A percentile compares a stretch with the other conserved stretches of the same genome.
phyloP scores from a whole-genome alignment of 2,797 vertebrate genomes.

The Lemur catta region DNA sequence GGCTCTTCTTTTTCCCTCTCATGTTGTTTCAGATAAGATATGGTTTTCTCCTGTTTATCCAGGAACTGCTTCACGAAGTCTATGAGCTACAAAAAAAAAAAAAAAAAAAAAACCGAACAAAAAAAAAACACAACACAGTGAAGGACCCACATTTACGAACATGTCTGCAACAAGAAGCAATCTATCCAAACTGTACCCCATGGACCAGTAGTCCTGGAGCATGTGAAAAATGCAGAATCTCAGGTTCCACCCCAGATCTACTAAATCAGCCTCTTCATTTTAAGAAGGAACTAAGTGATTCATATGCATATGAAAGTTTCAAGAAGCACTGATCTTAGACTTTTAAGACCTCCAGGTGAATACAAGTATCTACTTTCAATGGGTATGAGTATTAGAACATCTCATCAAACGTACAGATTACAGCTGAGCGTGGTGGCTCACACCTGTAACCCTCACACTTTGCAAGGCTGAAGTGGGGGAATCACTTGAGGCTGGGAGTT shows the following conservation, averaged over 20 bases:
- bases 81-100: slow-evolving; percentile 44
- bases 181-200: not conserved
- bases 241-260: not conserved
- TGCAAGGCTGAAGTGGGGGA: not conserved
- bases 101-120: not conserved
- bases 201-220: not conserved
- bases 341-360: not conserved
- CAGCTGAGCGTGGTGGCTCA: not conserved
- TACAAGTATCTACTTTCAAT: not conserved
- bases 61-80: not conserved
- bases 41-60: not conserved
- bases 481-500: not conserved
- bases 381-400: not conserved
- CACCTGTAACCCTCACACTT: not conserved
- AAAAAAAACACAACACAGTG: not conserved
- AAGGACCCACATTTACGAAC: not conserved
- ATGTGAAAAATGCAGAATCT: not conserved
- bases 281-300: not conserved
- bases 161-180: not conserved
- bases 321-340: not conserved
- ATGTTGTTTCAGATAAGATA: not conserved
- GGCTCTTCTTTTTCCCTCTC: not conserved
- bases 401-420: not conserved
- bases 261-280: not conserved
- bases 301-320: not conserved